Evolutionary conservation across 2,797 vertebrate genomes (phyloP), one percentile per base, ranked within the genome.

Genomic region (Eremophila alpestris): DNA sequence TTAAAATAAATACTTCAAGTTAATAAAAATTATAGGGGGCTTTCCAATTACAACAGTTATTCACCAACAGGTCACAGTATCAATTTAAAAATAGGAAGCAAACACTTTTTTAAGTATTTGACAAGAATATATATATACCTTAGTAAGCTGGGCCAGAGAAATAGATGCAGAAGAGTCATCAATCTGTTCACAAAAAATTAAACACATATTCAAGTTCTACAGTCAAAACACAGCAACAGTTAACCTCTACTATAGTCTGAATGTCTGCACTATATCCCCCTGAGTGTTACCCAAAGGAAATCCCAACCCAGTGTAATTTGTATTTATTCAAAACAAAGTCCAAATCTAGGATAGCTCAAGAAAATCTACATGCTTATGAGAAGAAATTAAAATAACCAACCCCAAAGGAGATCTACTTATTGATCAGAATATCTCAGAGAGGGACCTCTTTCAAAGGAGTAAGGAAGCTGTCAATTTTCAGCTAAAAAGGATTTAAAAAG

Each of bases 141-240:
- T 98, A 92, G 98, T 98, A 97, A 99, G 99, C 98, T 99, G 98
- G 96, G 98, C 98, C 97, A 99, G 97, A 96, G 98, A 98, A 98
- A 98, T 98, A 96, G 99, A 98, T 56, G 99, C 98, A 97, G 98
- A 98, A 98, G 98, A 98, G 98, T 98, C 98, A 97, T 98, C 98
- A 98, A 99, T 99, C 99, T 99, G 99, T 99, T 98, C 97, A 98
- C 98, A 98, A 98, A 98, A 98, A 98, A 99, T 98, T 98, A 98
- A 99, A 98, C 98, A 98, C 98, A 98, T 98, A 98, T 98, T 98
- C 98, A 98, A 98, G 98, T 97, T 98, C 96, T 97, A 98, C 97
- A 97, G 55, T 98, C 97, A 97, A 97, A 97, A 98, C 92, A 98
- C 65, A 96, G 94, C 97, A 97, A 97, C 16, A 97, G 94, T 97